Evolutionary conservation across 1,140 invertebrate species (phyloP), one percentile per base, ranked within the genome.

Genomic region (Trichogramma pretiosum): DNA sequence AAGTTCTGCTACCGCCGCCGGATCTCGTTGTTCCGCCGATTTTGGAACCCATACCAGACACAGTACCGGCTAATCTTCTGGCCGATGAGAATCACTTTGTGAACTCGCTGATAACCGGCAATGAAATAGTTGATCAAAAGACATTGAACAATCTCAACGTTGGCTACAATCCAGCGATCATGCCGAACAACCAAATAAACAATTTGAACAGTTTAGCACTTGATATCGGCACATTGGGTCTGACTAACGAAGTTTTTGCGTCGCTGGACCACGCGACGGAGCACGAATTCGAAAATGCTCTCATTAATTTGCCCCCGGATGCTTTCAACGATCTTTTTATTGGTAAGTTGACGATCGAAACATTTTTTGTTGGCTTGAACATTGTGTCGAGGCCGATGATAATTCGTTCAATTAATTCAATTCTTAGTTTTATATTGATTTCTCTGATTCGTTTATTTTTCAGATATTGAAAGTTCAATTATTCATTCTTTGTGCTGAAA

Each of bases 311-410:
- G 59, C 87, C 89, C 45, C 84, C 89, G 54, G 89, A 93, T 74
- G 89, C 89, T 59, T 92, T 95, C 65, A 89, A 84, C 63, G 89
- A 93, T 64, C 79, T 93, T 46, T 92, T 93, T 68, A 80, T 79
- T 57, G 80, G 82, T 84, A 75, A 70, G 54, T 53, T 53, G 53
- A 61, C 61, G 64, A 58, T 45, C 14, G 9, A 7, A 17, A 22
- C 11, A 39, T 9, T 30, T 30, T 7, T 30, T 9, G 26, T 30
- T 13, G 7, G 22, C 21, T 44, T 23, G 40, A 17, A 16, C 38
- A 33, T 8, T 19, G 26, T 13, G 21, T 5, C 23, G 8, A 30
- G 26, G 7, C 26, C 13, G 7, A 28, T 13, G 26, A 9, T 28
- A 1, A 28, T 9, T 13, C 13, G 13, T 13, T 13, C 13, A 9